phyloP scores from a whole-genome alignment of 2,797 vertebrate species.

The Sandelia bainsii region DNA sequence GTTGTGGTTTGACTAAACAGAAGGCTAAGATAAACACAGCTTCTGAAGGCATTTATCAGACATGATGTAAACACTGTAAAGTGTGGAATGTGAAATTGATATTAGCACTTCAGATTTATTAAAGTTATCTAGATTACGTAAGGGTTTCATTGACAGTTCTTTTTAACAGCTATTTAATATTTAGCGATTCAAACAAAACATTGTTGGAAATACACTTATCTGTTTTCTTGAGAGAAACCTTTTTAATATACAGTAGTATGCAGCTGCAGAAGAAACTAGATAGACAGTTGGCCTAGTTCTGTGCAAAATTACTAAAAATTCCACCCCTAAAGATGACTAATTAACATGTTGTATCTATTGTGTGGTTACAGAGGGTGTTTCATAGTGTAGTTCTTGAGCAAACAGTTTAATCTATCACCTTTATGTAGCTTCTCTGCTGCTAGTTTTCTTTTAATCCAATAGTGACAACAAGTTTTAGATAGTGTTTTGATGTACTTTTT shows the following conservation, averaged over 20 bases:
- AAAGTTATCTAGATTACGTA: no score
- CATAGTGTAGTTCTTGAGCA: neutral
- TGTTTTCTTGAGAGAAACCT: neutral
- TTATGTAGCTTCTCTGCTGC: neutral
- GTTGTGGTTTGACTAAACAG: slow-evolving; percentile 13
- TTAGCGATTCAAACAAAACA: neutral
- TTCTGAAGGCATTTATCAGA: slow-evolving; percentile 2
- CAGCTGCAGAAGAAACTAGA: neutral
- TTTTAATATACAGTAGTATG: no score
- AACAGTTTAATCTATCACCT: neutral
- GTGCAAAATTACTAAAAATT: neutral
- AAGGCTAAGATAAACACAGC: slow-evolving; percentile 12
- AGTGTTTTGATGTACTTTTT: neutral
- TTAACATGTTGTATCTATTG: no score
- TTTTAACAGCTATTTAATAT: neutral
- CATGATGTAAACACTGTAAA: neutral
- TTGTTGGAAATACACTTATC: neutral
- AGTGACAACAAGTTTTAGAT: neutral
- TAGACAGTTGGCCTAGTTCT: neutral
- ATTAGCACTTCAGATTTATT: neutral
- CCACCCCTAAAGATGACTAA: no score
- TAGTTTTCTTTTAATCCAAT: neutral
- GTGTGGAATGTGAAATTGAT: slow-evolving; percentile 12
- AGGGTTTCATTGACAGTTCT: neutral
- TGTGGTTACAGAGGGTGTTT: neutral